Percentiles rank a stretch among this genome's conserved stretches.
Conservation (phyloP, 2,113 vertebrate genomes). For the Rhea pennata region DNA sequence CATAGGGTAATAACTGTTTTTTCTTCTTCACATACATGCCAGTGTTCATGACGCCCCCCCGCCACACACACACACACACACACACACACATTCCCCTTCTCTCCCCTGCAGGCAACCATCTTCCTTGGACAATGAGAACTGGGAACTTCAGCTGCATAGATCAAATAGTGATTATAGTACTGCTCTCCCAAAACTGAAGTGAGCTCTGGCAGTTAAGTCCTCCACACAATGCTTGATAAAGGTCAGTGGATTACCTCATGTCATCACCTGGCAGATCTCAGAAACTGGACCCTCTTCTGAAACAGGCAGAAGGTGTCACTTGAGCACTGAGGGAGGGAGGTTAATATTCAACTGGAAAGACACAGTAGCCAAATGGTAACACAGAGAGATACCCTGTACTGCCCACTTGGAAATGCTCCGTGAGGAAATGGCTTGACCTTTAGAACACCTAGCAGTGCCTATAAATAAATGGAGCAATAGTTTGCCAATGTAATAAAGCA, state of each 20-base stretch:
- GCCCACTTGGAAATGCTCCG: constrained; percentile 46
- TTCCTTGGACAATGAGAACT: constrained; percentile 40
- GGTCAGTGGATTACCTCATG: constrained; percentile 60
- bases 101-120: constrained; percentile 29
- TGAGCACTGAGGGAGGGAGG: neutral
- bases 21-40: constrained; percentile 55
- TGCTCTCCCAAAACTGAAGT: neutral
- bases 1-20: constrained; percentile 58
- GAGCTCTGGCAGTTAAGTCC: neutral
- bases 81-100: neutral
- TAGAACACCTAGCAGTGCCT: constrained; percentile 52
- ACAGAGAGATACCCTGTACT: constrained; percentile 23
- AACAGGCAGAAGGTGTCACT: constrained; percentile 27
- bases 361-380: constrained; percentile 18
- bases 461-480: constrained; percentile 65
- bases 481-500: constrained; percentile 41
- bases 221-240: constrained; percentile 35
- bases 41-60: constrained; percentile 34
- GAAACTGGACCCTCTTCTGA: constrained; percentile 37
- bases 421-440: constrained; percentile 55
- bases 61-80: neutral
- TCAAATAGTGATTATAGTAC: constrained; percentile 55
- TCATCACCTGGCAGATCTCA: constrained; percentile 54
- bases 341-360: constrained; percentile 41
- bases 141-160: constrained; percentile 49